phyloP scores from a whole-genome alignment of 2,888 invertebrate species.

The Rhaphigaster nebulosa region DNA sequence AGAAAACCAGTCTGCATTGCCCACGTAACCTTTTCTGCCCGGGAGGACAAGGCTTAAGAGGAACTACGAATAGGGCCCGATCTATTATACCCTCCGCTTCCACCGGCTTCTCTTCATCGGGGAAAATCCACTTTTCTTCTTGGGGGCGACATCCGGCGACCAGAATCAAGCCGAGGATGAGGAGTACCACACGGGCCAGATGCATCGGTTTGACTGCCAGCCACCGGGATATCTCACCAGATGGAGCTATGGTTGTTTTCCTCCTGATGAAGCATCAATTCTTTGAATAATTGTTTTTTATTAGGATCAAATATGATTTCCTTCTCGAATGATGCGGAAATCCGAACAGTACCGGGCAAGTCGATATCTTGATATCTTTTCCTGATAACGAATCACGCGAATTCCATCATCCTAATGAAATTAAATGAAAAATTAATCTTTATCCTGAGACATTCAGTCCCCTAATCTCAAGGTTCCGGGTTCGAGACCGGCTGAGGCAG shows the following conservation, averaged over 20 bases:
- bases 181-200: background rate
- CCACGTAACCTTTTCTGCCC: conserved; percentile 32
- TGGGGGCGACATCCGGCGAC: background rate
- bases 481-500: too few species aligned
- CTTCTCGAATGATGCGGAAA: background rate
- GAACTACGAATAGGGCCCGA: background rate
- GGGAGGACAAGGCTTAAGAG: background rate
- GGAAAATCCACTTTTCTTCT: background rate
- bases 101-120: background rate
- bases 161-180: background rate
- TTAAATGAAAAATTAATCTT: too few species aligned
- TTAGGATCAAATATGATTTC: background rate
- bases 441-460: too few species aligned
- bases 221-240: background rate
- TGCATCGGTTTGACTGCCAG: background rate
- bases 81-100: background rate
- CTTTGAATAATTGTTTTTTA: background rate
- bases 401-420: too few species aligned
- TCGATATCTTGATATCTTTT: too few species aligned
- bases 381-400: background rate
- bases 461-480: too few species aligned
- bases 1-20: background rate
- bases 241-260: background rate
- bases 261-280: background rate
- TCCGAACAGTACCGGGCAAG: background rate